phyloP scores from a whole-genome alignment of 2,113 vertebrate genomes.

The Vanacampus margaritifer region DNA sequence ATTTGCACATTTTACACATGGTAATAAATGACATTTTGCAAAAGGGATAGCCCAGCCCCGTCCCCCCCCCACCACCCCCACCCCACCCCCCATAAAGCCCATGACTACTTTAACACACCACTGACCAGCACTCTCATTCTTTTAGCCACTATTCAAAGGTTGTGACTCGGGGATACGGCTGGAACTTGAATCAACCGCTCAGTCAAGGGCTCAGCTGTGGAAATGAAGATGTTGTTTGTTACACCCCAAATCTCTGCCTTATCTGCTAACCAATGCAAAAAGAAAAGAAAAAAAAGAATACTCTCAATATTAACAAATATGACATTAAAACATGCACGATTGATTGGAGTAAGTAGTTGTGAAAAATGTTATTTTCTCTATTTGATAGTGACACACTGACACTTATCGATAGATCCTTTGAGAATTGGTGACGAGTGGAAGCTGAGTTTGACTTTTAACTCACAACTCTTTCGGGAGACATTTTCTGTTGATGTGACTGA shows the following conservation, averaged over 20 bases:
- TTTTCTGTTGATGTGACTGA: not conserved
- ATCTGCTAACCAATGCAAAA: not conserved
- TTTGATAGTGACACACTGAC: not conserved
- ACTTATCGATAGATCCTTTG: constrained; percentile 16
- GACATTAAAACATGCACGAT: not conserved
- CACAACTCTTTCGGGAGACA: constrained; percentile 11
- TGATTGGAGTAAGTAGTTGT: not conserved
- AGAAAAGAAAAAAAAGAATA: too few relatives aligned
- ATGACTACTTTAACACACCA: constrained; percentile 2
- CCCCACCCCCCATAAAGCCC: not conserved
- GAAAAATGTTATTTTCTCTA: not conserved
- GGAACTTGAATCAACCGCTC: constrained; percentile 2
- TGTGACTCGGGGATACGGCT: constrained; percentile 1
- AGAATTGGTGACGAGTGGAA: constrained; percentile 14
- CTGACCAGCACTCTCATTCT: constrained; percentile 6
- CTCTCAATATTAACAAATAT: not conserved
- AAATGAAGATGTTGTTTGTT: not conserved
- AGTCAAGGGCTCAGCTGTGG: not conserved
- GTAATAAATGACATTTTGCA: not conserved
- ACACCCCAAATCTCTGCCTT: not conserved
- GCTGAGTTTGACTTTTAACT: constrained; percentile 19
- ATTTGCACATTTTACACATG: not conserved
- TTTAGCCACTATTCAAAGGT: constrained; percentile 3
- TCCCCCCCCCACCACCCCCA: too few relatives aligned
- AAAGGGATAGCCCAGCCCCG: not conserved